Conservation (phyloP, 2,888 invertebrate genomes). For the Rhopalosiphum nymphaeae region DNA sequence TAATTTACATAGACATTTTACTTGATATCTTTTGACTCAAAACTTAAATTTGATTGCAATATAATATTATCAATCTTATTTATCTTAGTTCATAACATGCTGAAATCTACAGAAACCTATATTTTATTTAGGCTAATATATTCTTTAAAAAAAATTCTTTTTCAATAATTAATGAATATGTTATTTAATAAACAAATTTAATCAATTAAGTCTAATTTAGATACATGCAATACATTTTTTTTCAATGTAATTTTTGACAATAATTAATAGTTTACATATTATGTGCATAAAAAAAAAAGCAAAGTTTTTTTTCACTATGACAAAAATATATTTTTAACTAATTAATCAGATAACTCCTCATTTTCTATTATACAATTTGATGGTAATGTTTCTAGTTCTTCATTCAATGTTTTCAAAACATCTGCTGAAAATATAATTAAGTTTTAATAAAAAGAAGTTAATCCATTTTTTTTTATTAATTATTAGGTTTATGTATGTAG, state of each 20-base stretch:
- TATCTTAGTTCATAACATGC: background rate
- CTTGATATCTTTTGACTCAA: too few relatives aligned
- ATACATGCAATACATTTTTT: background rate
- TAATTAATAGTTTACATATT: background rate
- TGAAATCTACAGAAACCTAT: background rate
- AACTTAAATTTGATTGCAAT: background rate
- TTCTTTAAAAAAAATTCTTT: background rate
- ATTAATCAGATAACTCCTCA: background rate
- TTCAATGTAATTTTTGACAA: background rate
- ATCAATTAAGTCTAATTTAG: background rate
- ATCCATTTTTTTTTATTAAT: background rate
- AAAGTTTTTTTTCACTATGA: background rate
- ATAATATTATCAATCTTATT: background rate
- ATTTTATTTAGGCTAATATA: background rate
- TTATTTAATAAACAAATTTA: background rate
- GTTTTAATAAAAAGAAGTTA: background rate
- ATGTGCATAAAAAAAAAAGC: background rate
- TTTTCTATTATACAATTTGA: background rate
- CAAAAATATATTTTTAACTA: background rate
- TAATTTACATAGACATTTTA: too few relatives aligned
- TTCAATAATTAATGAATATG: background rate
- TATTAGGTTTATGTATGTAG: too few relatives aligned
- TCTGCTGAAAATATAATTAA: constrained; percentile 36
- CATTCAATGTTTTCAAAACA: background rate
- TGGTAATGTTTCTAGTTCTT: background rate